Base-by-base conservation (phyloP, 92 coral and sea anemone species). In the Zoanthus sansibaricus region DNA sequence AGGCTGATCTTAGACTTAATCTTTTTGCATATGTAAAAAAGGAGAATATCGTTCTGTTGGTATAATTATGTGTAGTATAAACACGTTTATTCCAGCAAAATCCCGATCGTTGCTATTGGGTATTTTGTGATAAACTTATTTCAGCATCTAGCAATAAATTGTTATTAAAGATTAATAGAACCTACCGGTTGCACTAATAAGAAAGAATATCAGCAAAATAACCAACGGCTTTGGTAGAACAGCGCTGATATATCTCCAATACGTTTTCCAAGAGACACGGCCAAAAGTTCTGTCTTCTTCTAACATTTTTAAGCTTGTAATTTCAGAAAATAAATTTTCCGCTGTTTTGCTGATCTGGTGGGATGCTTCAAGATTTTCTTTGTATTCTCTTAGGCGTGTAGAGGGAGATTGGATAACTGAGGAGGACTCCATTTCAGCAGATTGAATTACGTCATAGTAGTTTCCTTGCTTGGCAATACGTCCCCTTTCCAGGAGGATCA, bases 221-320 rank as follows among this genome's bases (percentile, higher is more conserved):
- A 72, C 76, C 42, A 37, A 37, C 42, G 42, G 42, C 42, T 37
- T 37, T 37, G 42, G 42, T 72, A 72, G 42, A 37, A 37, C 42
- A 37, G 42, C 42, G 4, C 42, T 37, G 42, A 37, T 37, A 37
- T 37, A 37, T 15, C 10, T 9, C 76, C 76, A 72, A 51, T 72
- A 72, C 0, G 76, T 72, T 16, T 51, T 72, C 76, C 76, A 72
- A 18, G 76, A 72, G 76, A 72, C 76, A 72, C 37, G 54, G 17
- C 76, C 76, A 42, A 72, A 42, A 72, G 52, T n/a, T 72, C 76
- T 72, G 20, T 72, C 76, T 14, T 72, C 76, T 15, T 72, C 76
- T 72, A 25, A 2, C 76, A 72, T 72, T 15, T 11, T 52, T 42
- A 72, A 72, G 9, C 54, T 14, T 72, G 51, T 11, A 72, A 42